These are phyloP conservation scores for Gymnosoma rotundatum DNA, from an alignment of 2,888 invertebrate genomes.

Conservation along the genomic window DNA sequence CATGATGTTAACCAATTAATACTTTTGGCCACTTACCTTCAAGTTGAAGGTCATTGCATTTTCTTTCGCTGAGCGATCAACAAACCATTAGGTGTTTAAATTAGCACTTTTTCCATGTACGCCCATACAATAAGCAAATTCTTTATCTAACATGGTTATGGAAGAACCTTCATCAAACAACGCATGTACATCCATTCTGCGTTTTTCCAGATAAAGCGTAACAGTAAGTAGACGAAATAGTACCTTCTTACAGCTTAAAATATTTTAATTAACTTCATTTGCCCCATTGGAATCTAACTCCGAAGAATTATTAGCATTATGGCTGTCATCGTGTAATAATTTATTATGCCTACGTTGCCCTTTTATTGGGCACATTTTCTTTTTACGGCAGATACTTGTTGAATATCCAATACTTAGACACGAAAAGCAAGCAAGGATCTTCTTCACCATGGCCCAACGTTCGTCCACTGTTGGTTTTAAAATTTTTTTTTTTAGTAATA, in stretches of 20 bases:
- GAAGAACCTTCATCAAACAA: slow-evolving; percentile 37
- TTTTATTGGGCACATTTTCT: not conserved
- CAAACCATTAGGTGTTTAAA: slow-evolving; percentile 38
- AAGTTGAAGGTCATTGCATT: slow-evolving; percentile 28
- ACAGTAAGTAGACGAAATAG: slow-evolving; percentile 40
- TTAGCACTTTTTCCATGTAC: slow-evolving; percentile 2
- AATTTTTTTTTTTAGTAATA: too few relatives aligned
- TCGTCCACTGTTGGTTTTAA: slow-evolving; percentile 6
- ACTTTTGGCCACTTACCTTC: slow-evolving; percentile 49
- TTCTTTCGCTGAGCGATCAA: slow-evolving; percentile 43
- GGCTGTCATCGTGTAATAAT: slow-evolving; percentile 19
- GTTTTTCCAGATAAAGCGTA: slow-evolving; percentile 29
- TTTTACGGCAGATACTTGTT: slow-evolving; percentile 16
- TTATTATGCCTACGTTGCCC: slow-evolving; percentile 29
- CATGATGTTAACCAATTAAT: slow-evolving; percentile 61
- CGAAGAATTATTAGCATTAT: not conserved
- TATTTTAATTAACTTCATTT: slow-evolving; percentile 12
- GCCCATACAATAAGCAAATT: slow-evolving; percentile 20
- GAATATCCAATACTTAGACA: slow-evolving; percentile 4
- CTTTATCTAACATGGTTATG: slow-evolving; percentile 33
- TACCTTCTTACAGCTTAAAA: slow-evolving; percentile 30
- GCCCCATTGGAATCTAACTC: not conserved
- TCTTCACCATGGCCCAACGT: slow-evolving; percentile 9
- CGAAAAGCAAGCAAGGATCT: slow-evolving; percentile 15
- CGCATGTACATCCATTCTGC: slow-evolving; percentile 26